Base-by-base conservation (phyloP, 2,888 invertebrate genomes). In the Rutpela maculata region DNA sequence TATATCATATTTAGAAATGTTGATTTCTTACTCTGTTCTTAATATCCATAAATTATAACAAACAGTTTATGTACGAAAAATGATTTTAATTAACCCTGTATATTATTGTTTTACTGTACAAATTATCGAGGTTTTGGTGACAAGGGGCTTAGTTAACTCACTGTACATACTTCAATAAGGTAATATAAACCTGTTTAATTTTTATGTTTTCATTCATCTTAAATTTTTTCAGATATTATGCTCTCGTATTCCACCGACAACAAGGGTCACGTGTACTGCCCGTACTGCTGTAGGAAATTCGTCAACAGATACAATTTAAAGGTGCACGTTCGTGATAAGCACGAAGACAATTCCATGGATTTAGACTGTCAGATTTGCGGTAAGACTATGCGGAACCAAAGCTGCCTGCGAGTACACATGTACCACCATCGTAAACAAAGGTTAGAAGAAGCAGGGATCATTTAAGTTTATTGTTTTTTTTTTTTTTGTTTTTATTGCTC, bases 321-420 rank as follows among this genome's bases (percentile, higher is more conserved):
- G 88, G 92, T 94, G 56, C 94, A 95, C 86, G 93, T 94, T 65
- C 91, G 94, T 35, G 94, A 94, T 88, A 94, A 94, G 86, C 95
- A 95, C 87, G 94, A 94, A 85, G 93, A 93, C 11, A 91, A 92
- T 81, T 92, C 93, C 85, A 93, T 93, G 26, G 92, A 93, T 79
- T 90, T 94, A 74, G 93, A 93, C 84, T 95, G 95, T 88, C 92
- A 92, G 82, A 92, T 94, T 75, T 95, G 95, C 87, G 94, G 94
- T 83, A 94, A 94, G 86, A 91, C 91, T 10, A 93, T 93, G 93
- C 89, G 93, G 77, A 93, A 93, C 85, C 92, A 91, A 68, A 93
- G 93, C 38, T 93, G 93, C 82, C 88, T 93, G 69, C 90, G 93
- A 78, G 93, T 93, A 1, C 93, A 93, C 79, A 91, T 93, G 92